Evolutionary conservation across 2,797 vertebrate species (phyloP).

Genomic region (Eremophila alpestris): DNA sequence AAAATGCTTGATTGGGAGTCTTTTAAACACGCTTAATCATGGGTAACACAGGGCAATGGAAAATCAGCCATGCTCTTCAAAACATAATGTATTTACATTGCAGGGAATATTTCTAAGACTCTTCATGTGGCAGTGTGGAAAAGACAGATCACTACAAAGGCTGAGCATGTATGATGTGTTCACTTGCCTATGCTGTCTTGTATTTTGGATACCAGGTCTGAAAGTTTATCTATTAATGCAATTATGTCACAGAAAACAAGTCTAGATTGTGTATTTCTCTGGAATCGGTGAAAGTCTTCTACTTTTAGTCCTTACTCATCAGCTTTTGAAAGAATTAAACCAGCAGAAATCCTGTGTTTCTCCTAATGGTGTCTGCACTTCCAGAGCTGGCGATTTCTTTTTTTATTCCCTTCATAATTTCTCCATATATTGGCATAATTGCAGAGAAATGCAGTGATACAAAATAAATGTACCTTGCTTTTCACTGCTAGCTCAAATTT

Average conservation of each 20-base stretch:
- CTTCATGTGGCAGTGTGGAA: not conserved
- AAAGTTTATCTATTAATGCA: not conserved
- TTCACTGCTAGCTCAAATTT: not conserved
- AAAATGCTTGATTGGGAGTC: not conserved
- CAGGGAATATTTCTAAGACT: not conserved
- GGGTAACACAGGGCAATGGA: not conserved
- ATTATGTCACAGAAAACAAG: not conserved
- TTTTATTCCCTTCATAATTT: not conserved
- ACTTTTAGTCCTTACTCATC: not conserved
- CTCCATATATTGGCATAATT: not conserved
- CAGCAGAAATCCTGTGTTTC: not conserved
- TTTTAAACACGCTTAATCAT: not conserved
- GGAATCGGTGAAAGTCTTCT: not conserved
- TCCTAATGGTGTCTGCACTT: not conserved
- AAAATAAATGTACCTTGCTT: not conserved
- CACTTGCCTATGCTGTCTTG: fast-evolving
- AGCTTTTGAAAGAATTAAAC: not conserved
- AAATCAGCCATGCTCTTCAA: not conserved
- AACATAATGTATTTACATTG: not conserved
- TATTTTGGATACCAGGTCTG: not conserved
- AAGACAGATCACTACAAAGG: not conserved
- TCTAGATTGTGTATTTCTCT: not conserved
- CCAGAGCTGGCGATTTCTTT: not conserved
- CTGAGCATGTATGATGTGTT: not conserved
- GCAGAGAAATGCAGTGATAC: not conserved